Base-by-base conservation (phyloP, 2,113 vertebrate species). In the Grallaria varia region DNA sequence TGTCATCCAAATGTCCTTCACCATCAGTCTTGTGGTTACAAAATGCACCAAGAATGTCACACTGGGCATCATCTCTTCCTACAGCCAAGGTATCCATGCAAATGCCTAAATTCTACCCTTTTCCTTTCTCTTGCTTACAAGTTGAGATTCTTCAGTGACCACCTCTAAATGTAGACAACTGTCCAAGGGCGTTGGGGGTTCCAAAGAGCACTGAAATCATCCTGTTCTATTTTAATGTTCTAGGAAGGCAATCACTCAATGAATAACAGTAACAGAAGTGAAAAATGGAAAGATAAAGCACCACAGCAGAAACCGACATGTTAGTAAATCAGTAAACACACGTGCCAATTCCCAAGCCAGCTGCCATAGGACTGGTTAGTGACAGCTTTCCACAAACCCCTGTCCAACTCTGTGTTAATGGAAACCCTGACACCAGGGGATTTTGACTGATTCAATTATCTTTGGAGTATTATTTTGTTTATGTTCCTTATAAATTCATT, bases 101-200 rank as follows among this genome's bases (percentile, higher is more conserved):
- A 71, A 8, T 37, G 12, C 31, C 56, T 31, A 7, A 47, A 55
- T 67, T 53, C 30, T 39, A 35, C 31, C 21, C 18, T 69, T 50
- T 47, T 47, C 15, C 30, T 10, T 78, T 74, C 44, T 87, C 35
- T 33, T 52, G 50, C 44, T 69, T 60, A 47, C 27, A 66, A 81
- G 55, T 0, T 81, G 17, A 68, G 44, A n/a, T 25, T 24, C 33
- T 77, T 72, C 60, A 53, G 33, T 19, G 56, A 25, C 33, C 10
- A 23, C 13, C 2, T 45, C 20, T 18, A 69, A 58, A 31, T 3
- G 13, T 0, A 20, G 66, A 42, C n/a, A 40, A 25, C 37, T 45
- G n/a, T 8, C 23, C 28, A 86, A 45, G 25, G 22, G 30, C 20
- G 35, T 22, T 37, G 24, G 7, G 40, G 4, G 8, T 33, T 76